Base-by-base conservation (phyloP, 2,888 invertebrate genomes). In the Pocota personata region DNA sequence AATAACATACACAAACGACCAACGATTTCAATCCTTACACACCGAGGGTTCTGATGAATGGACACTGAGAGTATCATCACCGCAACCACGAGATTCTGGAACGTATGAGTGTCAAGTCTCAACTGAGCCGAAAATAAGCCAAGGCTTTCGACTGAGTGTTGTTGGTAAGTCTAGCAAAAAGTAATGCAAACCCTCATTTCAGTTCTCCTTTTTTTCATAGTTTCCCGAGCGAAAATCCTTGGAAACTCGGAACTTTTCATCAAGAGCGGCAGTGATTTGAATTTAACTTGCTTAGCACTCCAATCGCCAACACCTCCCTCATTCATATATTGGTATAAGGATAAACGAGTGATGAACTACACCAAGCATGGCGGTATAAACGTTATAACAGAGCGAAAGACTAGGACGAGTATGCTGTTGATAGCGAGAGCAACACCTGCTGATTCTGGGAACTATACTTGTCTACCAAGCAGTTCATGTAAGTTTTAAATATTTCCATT, bases 401-500 rank as follows among this genome's bases (percentile, higher is more conserved):
- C 96, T 37, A 95, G 96, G 57, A 97, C 97, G 73, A 96, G 96
- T 88, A 95, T 96, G 88, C 94, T 97, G 78, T 94, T 97, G 88
- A 96, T 97, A 89, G 96, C 96, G 62, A 95, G 96, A 89, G 97
- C 97, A 14, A 94, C 95, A 87, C 94, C 96, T 12, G 93, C 95
- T 60, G 96, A 97, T 93, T 96, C 96, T 46, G 97, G 97, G 89
- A 97, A 97, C 93, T 97, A 97, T 91, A 97, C 97, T 64, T 97
- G 97, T 92, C 95, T 96, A 88, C 97, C 97, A 60, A 95, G 95
- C 90, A 95, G 95, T 91, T 95, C 95, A 89, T 94, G 94, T 94
- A 88, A 88, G 87, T 78, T 21, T 16, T 14, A n/a, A 37, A 3
- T 46, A 8, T 21, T 19, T 37, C 24, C 37, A 35, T 27, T 43